Percentiles rank a stretch among this genome's conserved stretches.
These are phyloP conservation scores for Pegoplata infirma DNA, from an alignment of 2,888 invertebrate genomes.

Conservation along the genomic window DNA sequence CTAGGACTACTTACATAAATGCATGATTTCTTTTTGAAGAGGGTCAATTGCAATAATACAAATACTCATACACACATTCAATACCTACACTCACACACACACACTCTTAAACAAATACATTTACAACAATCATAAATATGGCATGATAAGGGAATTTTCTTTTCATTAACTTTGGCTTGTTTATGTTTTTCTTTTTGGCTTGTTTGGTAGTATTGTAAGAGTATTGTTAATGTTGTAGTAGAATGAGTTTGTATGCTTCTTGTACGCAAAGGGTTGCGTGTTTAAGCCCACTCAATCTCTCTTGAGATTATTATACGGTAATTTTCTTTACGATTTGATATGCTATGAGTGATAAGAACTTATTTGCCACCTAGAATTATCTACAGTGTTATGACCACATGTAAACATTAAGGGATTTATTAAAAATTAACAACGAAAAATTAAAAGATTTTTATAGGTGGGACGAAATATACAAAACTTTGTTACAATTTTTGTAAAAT, in stretches of 20 bases:
- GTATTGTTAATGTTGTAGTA: not conserved
- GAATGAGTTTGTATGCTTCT: not conserved
- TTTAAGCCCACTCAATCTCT: constrained; percentile 58
- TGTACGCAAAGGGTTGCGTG: constrained; percentile 59
- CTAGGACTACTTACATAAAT: constrained; percentile 36
- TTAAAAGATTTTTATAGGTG: not conserved
- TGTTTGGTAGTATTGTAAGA: not conserved
- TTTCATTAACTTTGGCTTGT: constrained; percentile 60
- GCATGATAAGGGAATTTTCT: constrained; percentile 57
- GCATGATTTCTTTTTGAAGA: constrained; percentile 49
- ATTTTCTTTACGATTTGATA: constrained; percentile 71
- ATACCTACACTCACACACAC: constrained; percentile 4
- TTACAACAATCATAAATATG: constrained; percentile 50
- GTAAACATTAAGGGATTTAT: constrained; percentile 19
- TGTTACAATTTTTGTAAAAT: no score
- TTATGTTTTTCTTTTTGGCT: constrained; percentile 42
- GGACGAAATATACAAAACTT: no score
- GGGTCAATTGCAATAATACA: constrained; percentile 52
- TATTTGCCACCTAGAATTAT: constrained; percentile 70
- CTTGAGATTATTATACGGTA: constrained; percentile 71
- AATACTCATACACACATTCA: constrained; percentile 12
- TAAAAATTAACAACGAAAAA: not conserved
- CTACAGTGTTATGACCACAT: constrained; percentile 3
- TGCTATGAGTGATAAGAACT: constrained; percentile 73
- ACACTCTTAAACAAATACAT: not conserved